These are phyloP conservation scores for Eupithecia exiguata DNA, from an alignment of 2,888 invertebrate species.

Conservation along the genomic window DNA sequence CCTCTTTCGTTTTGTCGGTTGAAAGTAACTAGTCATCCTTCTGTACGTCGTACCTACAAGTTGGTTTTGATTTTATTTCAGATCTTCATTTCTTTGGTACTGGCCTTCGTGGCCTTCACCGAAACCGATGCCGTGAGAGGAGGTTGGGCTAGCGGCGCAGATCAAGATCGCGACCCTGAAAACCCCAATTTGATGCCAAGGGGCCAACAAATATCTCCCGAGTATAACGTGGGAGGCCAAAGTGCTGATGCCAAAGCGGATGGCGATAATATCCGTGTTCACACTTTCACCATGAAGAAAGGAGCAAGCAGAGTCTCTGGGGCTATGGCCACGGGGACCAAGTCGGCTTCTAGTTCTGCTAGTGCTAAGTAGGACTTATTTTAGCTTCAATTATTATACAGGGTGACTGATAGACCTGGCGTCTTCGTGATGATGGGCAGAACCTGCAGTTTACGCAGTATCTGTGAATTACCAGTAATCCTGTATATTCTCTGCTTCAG, in stretches of 20 bases:
- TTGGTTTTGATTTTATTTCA: constrained; percentile 7
- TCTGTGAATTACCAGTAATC: background rate
- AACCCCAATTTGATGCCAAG: background rate
- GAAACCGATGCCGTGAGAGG: constrained; percentile 19
- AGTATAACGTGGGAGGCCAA: background rate
- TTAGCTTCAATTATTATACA: background rate
- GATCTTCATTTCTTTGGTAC: constrained; percentile 11
- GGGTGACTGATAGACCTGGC: background rate
- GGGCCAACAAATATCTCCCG: background rate
- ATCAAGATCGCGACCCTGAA: constrained; percentile 14
- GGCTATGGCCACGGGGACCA: background rate
- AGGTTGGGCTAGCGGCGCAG: constrained; percentile 19
- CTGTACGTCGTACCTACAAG: background rate
- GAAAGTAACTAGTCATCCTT: no score
- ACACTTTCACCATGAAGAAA: background rate
- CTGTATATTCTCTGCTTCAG: background rate
- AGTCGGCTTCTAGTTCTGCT: background rate
- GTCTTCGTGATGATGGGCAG: background rate
- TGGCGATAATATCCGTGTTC: background rate
- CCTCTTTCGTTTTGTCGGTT: no score
- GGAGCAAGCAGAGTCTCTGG: background rate
- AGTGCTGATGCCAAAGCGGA: background rate
- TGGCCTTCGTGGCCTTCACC: constrained; percentile 17
- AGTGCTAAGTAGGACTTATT: constrained; percentile 2
- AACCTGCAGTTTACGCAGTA: background rate